Evolutionary conservation across 2,888 invertebrate species (phyloP).

Genomic region (Frankliniella intonsa): DNA sequence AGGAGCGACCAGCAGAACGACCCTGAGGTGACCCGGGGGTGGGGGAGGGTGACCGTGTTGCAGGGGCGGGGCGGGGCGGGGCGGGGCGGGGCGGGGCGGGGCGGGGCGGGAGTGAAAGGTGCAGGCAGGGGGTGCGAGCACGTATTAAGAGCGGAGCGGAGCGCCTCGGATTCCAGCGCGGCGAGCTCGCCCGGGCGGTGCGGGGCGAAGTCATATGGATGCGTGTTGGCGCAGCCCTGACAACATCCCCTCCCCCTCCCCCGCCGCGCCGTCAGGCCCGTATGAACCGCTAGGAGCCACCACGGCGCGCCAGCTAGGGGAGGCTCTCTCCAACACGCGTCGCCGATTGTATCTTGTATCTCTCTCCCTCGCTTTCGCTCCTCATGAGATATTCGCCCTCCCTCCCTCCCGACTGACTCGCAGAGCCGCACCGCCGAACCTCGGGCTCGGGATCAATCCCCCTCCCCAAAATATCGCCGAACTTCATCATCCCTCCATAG

Average conservation of each 20-base stretch:
- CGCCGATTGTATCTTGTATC: no score
- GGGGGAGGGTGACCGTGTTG: neutral
- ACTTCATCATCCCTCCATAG: neutral
- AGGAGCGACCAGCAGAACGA: neutral
- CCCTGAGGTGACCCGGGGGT: neutral
- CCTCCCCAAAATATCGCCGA: neutral
- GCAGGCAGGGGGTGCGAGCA: no score
- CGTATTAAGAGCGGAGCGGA: neutral
- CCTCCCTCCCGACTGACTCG: neutral
- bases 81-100: neutral
- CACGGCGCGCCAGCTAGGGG: no score
- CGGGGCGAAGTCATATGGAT: neutral
- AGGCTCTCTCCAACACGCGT: no score
- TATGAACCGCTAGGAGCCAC: no score
- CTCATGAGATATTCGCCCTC: no score
- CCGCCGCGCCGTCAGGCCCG: neutral
- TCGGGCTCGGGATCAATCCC: neutral
- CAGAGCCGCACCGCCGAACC: neutral
- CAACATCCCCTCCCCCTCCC: neutral
- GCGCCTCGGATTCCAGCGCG: neutral
- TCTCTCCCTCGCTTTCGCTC: no score
- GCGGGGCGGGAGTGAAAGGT: neutral
- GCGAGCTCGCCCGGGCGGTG: neutral
- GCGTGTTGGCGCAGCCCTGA: neutral
- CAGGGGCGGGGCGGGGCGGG: neutral